Conservation (phyloP, 2,797 vertebrate species). For the Geotrypetes seraphini region DNA sequence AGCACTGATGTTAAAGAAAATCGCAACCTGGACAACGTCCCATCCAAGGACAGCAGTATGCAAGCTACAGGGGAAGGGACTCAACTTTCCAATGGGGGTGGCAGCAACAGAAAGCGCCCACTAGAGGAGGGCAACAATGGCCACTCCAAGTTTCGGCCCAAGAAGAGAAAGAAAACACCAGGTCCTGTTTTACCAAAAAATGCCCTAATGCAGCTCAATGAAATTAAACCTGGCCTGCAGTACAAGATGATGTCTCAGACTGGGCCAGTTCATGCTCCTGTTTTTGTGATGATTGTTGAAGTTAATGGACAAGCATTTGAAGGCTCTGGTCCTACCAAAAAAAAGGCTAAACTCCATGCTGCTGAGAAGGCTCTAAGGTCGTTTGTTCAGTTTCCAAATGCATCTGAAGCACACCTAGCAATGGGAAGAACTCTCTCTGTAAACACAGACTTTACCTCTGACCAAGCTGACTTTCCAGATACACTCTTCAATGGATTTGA, state of each 20-base stretch:
- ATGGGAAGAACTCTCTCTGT: slow-evolving; percentile 87
- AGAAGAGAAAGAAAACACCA: slow-evolving; percentile 87
- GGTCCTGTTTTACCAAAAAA: slow-evolving; percentile 93
- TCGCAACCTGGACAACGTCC: slow-evolving; percentile 86
- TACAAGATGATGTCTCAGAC: slow-evolving; percentile 91
- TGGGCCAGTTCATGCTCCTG: slow-evolving; percentile 86
- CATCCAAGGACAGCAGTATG: slow-evolving; percentile 63
- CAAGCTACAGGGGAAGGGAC: slow-evolving; percentile 62
- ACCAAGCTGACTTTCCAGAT: slow-evolving; percentile 92
- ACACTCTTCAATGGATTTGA: slow-evolving; percentile 95
- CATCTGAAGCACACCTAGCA: slow-evolving; percentile 89
- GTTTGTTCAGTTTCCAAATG: slow-evolving; percentile 94
- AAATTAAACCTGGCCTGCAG: slow-evolving; percentile 89
- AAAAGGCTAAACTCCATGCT: slow-evolving; percentile 91
- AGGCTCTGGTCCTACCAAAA: slow-evolving; percentile 90
- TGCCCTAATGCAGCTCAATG: slow-evolving; percentile 93
- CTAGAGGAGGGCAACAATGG: slow-evolving; percentile 92
- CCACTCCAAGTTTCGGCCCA: slow-evolving; percentile 82
- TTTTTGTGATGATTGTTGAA: slow-evolving; percentile 93
- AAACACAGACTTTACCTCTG: slow-evolving; percentile 92
- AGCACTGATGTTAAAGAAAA: slow-evolving; percentile 96
- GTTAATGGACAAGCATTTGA: slow-evolving; percentile 93
- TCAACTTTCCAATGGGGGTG: slow-evolving; percentile 74
- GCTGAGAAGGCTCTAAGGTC: slow-evolving; percentile 90
- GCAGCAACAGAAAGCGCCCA: slow-evolving; percentile 76